phyloP scores from a whole-genome alignment of 2,113 vertebrate species.

The Pseudorasbora parva region DNA sequence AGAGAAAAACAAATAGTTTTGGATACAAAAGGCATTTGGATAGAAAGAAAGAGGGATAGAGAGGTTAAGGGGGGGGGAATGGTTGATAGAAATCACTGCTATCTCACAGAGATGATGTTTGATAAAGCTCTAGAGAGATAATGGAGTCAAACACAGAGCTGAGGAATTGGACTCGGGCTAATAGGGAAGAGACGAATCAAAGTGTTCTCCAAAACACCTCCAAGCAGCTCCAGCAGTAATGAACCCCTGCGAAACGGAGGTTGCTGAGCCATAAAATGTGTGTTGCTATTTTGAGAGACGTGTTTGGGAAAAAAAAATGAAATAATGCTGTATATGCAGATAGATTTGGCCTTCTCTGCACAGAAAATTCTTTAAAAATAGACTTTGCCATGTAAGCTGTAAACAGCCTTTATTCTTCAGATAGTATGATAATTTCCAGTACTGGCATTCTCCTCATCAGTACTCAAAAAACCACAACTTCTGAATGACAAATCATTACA shows the following conservation, averaged over 20 bases:
- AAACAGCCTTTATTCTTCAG: neutral
- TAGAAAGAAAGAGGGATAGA: neutral
- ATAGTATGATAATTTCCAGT: neutral
- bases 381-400: neutral
- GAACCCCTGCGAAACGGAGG: constrained; percentile 37
- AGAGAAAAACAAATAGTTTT: neutral
- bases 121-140: constrained; percentile 32
- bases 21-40: neutral
- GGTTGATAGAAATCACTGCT: constrained; percentile 11
- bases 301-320: neutral
- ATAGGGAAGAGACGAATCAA: constrained; percentile 27
- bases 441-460: neutral
- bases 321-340: constrained; percentile 11
- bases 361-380: neutral
- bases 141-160: constrained; percentile 43
- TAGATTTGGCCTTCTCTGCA: constrained; percentile 2
- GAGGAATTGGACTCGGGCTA: constrained; percentile 5
- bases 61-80: neutral
- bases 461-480: constrained; percentile 4
- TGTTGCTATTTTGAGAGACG: constrained; percentile 5
- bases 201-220: constrained; percentile 32
- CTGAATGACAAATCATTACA: neutral
- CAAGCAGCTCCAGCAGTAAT: constrained; percentile 46
- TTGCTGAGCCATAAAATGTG: neutral
- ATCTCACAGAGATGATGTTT: constrained; percentile 6